Evolutionary conservation across 2,797 vertebrate genomes (phyloP), one percentile per base, ranked within the genome.

Genomic region (Falco columbarius): DNA sequence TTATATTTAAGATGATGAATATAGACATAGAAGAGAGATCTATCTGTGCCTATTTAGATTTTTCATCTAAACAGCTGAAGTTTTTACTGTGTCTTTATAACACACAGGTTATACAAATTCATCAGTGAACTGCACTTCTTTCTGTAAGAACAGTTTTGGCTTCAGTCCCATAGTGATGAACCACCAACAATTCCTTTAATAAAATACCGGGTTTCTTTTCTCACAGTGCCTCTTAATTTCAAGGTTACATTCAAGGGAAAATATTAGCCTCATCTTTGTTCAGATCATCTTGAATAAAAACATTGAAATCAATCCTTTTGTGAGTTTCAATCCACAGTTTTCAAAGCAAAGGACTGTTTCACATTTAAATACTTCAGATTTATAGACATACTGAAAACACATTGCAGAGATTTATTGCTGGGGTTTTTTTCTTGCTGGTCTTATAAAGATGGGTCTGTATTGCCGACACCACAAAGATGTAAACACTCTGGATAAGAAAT

Each of bases 391-490:
- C 96, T 91, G 94, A 94, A 90, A 95, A 97, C 90, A 97, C 89
- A 95, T 95, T 97, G 96, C 82, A 93, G 84, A 97, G 86, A 90
- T 93, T 96, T 95, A 96, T 63, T 95, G 93, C 88, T 89, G 6
- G 42, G 5, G 5, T 40, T 6, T 95, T 91, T 96, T 95, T 38
- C 92, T 93, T 88, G 49, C 54, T 93, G 52, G 75, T 92, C 62
- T 89, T 95, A 92, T 81, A 95, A 97, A 96, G 95, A 90, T 89
- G 95, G 21, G 71, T 83, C 94, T 95, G 68, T 92, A 70, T 66
- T 91, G 95, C 93, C 5, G 82, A 94, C 95, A 97, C 96, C 94
- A 91, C 95, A 96, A 93, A 95, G 93, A 96, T 96, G 95, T 97
- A 97, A 97, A 97, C 91, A 94, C 81, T 94, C 68, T 89, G 86